These are phyloP conservation scores for Pteria penguin DNA, from an alignment of 2,888 invertebrate species.

Conservation along the genomic window DNA sequence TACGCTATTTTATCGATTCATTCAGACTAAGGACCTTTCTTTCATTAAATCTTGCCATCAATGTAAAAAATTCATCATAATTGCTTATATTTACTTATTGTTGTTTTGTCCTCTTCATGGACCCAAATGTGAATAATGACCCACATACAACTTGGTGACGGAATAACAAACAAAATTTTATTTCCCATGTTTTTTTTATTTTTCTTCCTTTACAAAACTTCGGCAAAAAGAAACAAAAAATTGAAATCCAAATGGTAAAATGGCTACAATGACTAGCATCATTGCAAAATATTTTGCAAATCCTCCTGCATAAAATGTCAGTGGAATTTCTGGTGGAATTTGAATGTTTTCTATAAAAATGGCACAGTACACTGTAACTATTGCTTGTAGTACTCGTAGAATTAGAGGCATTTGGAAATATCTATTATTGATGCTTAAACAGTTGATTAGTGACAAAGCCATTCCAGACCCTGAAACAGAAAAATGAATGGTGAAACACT, in stretches of 20 bases:
- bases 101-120: not conserved
- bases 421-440: no score
- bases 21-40: not conserved
- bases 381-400: slow-evolving; percentile 3
- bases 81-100: not conserved
- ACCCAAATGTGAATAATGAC: not conserved
- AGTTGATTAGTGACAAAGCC: no score
- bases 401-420: no score
- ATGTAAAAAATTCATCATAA: not conserved
- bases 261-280: slow-evolving; percentile 20
- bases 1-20: not conserved
- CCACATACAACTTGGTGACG: not conserved
- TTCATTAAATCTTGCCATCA: not conserved
- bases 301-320: slow-evolving; percentile 27
- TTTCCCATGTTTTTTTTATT: no score
- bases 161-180: not conserved
- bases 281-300: slow-evolving; percentile 33
- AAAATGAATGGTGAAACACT: no score
- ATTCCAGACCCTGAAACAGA: no score
- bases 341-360: slow-evolving; percentile 10
- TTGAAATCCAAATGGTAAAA: no score
- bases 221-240: no score
- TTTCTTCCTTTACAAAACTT: no score
- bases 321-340: slow-evolving; percentile 16
- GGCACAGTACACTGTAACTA: slow-evolving; percentile 8